These are phyloP conservation scores for Drosophila greeni DNA, from an alignment of 2,888 invertebrate species.

Conservation along the genomic window DNA sequence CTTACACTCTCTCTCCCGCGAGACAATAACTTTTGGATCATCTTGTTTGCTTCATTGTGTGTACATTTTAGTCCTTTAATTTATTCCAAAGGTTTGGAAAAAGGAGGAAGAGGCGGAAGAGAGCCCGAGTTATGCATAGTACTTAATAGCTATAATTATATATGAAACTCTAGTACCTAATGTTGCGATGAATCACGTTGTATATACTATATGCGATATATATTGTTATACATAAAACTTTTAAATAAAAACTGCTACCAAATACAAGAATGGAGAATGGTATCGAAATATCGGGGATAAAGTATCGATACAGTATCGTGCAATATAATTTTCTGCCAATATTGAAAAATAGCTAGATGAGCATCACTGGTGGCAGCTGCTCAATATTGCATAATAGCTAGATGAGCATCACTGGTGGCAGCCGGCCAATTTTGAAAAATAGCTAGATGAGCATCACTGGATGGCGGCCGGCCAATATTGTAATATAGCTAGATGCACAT, in stretches of 20 bases:
- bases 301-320: too few species aligned
- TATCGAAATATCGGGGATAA: too few species aligned
- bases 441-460: too few species aligned
- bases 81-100: constrained; percentile 74
- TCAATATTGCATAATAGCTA: too few species aligned
- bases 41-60: constrained; percentile 62
- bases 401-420: too few species aligned
- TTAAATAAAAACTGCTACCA: constrained; percentile 72
- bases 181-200: constrained; percentile 65
- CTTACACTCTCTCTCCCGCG: background rate
- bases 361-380: too few species aligned
- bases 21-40: constrained; percentile 23
- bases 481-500: too few species aligned
- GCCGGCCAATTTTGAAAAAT: too few species aligned
- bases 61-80: constrained; percentile 73
- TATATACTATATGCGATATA: constrained; percentile 61
- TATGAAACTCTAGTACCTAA: constrained; percentile 63
- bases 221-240: constrained; percentile 66
- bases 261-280: constrained; percentile 49
- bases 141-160: constrained; percentile 70
- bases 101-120: constrained; percentile 21
- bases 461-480: too few species aligned
- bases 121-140: constrained; percentile 53
- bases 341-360: too few species aligned
- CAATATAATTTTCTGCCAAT: too few species aligned